Base-by-base conservation (phyloP, 2,888 invertebrate species). In the Bembecia ichneumoniformis region DNA sequence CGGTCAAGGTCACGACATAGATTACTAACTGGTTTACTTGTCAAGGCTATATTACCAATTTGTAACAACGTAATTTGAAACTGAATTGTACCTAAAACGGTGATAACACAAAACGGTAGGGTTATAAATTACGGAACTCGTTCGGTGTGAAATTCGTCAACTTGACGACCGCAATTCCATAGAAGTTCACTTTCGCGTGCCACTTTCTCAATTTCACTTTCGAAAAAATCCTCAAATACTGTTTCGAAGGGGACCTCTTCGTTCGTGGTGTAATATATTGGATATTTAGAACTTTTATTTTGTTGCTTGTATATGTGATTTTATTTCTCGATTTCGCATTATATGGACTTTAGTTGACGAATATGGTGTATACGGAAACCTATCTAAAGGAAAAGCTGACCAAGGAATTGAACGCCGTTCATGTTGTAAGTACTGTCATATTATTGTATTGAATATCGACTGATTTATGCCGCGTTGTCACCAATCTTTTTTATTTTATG, bases 371-470 rank as follows among this genome's bases (percentile, higher is more conserved):
- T 77, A 89, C 90, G 60, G 91, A 90, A 77, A 89, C 87, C 63
- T 87, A 91, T 74, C 86, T 93, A 66, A 89, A 88, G 74, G 88
- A 90, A 62, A 93, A 92, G 79, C 82, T 93, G 63, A 79, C 78
- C 61, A 89, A 91, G 77, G 91, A 89, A 83, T 82, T 93, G 68
- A 89, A 91, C 65, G 91, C 92, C 61, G 82, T 88, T 65, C 90
- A 92, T 82, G 91, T 93, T 79, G 93, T 93, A 89, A 90, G 92
- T 91, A 81, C 62, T 82, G 81, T 83, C 82, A 83, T 80, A 46
- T 74, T 71, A 68, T 62, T 64, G 55, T 69, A 71, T 68, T 62
- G 47, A 50, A 35, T 47, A 47, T 47, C 47, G 14, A 28, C 35
- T n/a, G 11, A 66, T 58, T 61, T 63, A 62, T 72, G 74, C 67